phyloP scores from a whole-genome alignment of 2,113 vertebrate species.

The Oncorhynchus clarkii region DNA sequence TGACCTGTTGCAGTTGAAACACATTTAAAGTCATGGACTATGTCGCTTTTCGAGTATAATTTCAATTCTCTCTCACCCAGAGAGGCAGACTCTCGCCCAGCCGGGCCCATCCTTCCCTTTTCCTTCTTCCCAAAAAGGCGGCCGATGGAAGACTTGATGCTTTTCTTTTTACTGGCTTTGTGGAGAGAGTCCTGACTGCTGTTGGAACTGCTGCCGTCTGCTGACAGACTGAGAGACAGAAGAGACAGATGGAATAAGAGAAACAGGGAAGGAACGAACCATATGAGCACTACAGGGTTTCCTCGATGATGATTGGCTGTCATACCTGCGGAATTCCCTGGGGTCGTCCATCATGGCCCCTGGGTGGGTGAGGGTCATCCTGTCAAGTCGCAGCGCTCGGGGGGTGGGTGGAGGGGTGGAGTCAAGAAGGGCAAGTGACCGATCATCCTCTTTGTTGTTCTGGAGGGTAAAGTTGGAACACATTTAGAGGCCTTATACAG shows the following conservation, averaged over 20 bases:
- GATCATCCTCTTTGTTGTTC: constrained; percentile 87
- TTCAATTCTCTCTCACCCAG: constrained; percentile 68
- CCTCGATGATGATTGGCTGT: neutral
- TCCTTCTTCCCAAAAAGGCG: constrained; percentile 92
- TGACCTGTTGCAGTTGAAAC: neutral
- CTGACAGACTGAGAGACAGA: constrained; percentile 66
- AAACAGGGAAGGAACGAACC: neutral
- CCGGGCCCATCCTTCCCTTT: constrained; percentile 84
- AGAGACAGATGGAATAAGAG: neutral
- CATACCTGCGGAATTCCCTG: constrained; percentile 83
- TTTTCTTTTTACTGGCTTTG: constrained; percentile 92
- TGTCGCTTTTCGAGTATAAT: too few relatives aligned
- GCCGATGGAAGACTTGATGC: constrained; percentile 93
- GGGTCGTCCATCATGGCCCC: constrained; percentile 82
- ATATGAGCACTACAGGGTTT: neutral
- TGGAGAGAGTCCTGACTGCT: constrained; percentile 88
- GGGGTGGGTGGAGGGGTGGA: constrained; percentile 84
- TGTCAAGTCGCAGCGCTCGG: constrained; percentile 82
- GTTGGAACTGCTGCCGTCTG: constrained; percentile 79
- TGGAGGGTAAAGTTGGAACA: constrained; percentile 42
- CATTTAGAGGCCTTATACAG: neutral
- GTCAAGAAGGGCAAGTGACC: constrained; percentile 81
- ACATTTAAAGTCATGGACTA: neutral
- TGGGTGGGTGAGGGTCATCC: constrained; percentile 87
- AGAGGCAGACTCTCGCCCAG: constrained; percentile 82